These are phyloP conservation scores for Drosophila ohnishii DNA, from an alignment of 1,140 invertebrate genomes.

Conservation along the genomic window DNA sequence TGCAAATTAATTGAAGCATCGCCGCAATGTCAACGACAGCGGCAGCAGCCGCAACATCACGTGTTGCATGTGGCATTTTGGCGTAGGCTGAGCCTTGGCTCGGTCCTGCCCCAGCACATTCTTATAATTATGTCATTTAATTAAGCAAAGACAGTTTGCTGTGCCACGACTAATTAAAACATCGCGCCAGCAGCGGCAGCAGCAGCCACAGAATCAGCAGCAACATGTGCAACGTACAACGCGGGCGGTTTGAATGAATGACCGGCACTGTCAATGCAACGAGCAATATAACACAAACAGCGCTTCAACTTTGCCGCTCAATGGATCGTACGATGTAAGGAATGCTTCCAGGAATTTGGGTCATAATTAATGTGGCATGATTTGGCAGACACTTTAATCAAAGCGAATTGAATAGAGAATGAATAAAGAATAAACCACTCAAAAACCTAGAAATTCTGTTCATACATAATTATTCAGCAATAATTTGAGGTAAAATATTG, in stretches of 20 bases:
- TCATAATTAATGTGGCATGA: slow-evolving; percentile 83
- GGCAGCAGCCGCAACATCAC: slow-evolving; percentile 58
- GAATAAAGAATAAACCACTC: neutral
- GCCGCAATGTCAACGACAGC: slow-evolving; percentile 77
- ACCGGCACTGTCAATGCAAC: slow-evolving; percentile 58
- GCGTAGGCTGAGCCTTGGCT: slow-evolving; percentile 64
- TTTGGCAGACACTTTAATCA: slow-evolving; percentile 82
- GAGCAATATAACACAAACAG: slow-evolving; percentile 51
- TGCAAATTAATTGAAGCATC: slow-evolving; percentile 81
- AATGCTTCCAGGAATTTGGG: slow-evolving; percentile 83
- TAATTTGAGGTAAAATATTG: too few species aligned
- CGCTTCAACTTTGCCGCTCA: slow-evolving; percentile 68
- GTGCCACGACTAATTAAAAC: slow-evolving; percentile 82
- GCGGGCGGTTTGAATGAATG: slow-evolving; percentile 65
- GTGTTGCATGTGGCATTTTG: slow-evolving; percentile 77
- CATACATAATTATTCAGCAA: neutral
- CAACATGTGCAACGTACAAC: slow-evolving; percentile 45
- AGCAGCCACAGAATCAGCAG: slow-evolving; percentile 21
- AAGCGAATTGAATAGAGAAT: slow-evolving; percentile 45
- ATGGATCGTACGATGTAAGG: slow-evolving; percentile 76
- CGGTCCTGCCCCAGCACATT: slow-evolving; percentile 63
- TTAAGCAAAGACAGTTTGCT: slow-evolving; percentile 81
- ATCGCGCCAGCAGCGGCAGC: slow-evolving; percentile 67
- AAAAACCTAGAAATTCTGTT: neutral
- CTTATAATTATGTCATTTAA: slow-evolving; percentile 83